Evolutionary conservation across 2,888 invertebrate species (phyloP), one percentile per base, ranked within the genome.

Genomic region (Dorcus parallelipipedus): DNA sequence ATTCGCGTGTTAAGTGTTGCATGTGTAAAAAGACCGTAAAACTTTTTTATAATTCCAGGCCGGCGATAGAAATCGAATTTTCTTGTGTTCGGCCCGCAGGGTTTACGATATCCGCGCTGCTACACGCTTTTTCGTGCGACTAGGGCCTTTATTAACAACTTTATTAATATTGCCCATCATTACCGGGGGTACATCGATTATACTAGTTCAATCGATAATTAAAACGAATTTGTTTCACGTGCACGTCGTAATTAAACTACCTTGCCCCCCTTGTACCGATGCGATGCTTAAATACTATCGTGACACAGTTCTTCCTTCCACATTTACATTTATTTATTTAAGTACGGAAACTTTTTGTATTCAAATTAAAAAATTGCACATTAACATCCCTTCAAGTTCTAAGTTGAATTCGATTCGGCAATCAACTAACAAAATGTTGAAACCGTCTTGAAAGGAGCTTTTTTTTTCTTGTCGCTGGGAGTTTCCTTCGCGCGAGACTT

Each of bases 1-100:
- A 61, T 59, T 74, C 69, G 74, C 74, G 73, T 73, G 73, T 69
- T 67, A 66, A 68, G 70, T 71, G 67, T 74, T 72, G 75, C 75
- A 75, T 75, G 75, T 75, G 73, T 74, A 75, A 75, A 75, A 75
- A 75, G 71, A 73, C 73, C 74, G 75, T 75, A 74, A 75, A 72
- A 73, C 72, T 71, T 72, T 71, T 73, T 73, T 74, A 73, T 73
- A 73, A 73, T 73, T 71, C 69, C 62, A 64, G 62, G 26, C 62
- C 63, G 67, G 68, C 67, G 71, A 71, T 71, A 70, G 67, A 67
- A 73, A 74, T 74, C 73, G 72, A 73, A 73, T 70, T 70, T 69
- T 70, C 69, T 20, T 72, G 69, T 72, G 73, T 70, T 72, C 64
- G 67, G 69, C 52, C 67, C 70, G 64, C 69, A 69, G 67, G 68